Evolutionary conservation across 2,113 vertebrate genomes (phyloP).

Genomic region (Bos javanicus): DNA sequence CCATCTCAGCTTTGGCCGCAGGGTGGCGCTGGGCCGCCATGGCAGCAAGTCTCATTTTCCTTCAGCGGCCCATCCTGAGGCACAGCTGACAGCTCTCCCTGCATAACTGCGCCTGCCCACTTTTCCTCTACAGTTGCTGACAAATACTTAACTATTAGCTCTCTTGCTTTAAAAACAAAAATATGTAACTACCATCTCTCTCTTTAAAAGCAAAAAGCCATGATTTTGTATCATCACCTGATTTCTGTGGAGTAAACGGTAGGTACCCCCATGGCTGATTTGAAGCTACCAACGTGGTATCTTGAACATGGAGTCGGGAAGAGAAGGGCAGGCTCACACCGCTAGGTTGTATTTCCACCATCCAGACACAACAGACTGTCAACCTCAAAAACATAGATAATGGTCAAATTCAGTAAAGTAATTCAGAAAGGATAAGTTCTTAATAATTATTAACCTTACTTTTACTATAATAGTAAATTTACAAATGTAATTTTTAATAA

Average conservation of each 20-base stretch:
- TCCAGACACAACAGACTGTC: neutral
- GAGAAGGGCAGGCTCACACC: neutral
- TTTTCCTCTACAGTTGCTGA: neutral
- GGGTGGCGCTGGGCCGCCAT: slow-evolving; percentile 36
- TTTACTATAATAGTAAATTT: neutral
- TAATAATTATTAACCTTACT: neutral
- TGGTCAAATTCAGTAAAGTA: neutral
- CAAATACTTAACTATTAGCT: neutral
- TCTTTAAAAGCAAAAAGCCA: neutral
- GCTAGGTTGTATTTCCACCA: neutral
- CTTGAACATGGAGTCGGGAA: neutral
- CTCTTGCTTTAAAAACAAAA: neutral
- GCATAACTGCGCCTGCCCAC: neutral
- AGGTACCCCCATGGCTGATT: neutral
- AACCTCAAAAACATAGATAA: neutral
- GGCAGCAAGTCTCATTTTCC: neutral
- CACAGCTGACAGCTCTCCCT: neutral
- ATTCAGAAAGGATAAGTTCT: neutral
- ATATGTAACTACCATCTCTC: neutral
- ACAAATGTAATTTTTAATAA: slow-evolving; percentile 25
- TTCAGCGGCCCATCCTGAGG: neutral
- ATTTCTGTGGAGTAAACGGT: neutral
- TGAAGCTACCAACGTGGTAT: neutral
- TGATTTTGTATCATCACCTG: neutral
- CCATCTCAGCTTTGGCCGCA: slow-evolving; percentile 32